phyloP scores from a whole-genome alignment of 2,888 invertebrate species.

The Uropetala carovei region DNA sequence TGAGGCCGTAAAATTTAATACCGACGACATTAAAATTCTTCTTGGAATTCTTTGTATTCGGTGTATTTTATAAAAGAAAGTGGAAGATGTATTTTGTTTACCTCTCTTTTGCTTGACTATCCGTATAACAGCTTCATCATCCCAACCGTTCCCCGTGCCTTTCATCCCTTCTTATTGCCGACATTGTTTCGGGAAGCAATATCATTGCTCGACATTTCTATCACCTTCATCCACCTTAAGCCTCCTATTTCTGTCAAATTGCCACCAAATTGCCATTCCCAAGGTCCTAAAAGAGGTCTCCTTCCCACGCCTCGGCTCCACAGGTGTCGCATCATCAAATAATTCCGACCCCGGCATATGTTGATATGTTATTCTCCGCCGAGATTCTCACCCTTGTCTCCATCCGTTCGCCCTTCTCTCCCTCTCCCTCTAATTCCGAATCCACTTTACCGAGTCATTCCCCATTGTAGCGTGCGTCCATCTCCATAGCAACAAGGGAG shows the following conservation, averaged over 20 bases:
- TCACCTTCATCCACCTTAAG: neutral
- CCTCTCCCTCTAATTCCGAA: neutral
- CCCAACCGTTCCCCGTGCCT: too few relatives aligned
- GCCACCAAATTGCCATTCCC: neutral
- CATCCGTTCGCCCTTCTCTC: neutral
- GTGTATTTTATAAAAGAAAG: too few relatives aligned
- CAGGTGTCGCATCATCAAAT: slow-evolving; percentile 52
- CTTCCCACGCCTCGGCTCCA: neutral
- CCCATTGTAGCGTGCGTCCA: slow-evolving; percentile 40
- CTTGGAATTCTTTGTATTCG: too few relatives aligned
- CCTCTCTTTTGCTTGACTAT: too few relatives aligned
- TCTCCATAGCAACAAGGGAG: slow-evolving; percentile 40
- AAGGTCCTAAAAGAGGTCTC: neutral
- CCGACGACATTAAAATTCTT: too few relatives aligned
- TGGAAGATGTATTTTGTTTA: too few relatives aligned
- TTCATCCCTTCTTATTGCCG: too few relatives aligned
- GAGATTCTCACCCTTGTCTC: neutral
- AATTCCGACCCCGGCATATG: slow-evolving; percentile 2
- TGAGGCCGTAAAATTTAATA: too few relatives aligned
- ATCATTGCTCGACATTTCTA: neutral
- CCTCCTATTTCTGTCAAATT: neutral
- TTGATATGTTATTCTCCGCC: neutral
- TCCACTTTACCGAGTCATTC: slow-evolving; percentile 27
- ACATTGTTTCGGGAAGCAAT: too few relatives aligned
- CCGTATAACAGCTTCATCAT: too few relatives aligned